Evolutionary conservation across 2,888 invertebrate genomes (phyloP).

Genomic region (Frankliniella fusca): DNA sequence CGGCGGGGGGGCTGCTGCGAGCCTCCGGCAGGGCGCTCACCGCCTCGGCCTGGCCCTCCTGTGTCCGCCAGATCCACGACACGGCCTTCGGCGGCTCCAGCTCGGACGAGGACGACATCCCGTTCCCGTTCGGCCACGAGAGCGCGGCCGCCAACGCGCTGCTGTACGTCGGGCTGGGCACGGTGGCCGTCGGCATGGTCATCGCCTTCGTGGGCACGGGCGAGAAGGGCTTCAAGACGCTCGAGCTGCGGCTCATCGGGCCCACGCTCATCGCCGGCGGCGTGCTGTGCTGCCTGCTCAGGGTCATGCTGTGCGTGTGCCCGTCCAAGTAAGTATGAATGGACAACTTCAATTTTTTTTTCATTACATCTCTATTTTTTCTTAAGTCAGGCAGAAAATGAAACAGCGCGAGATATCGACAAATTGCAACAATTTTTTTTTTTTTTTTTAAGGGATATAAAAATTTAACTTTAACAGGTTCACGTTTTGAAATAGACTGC

Average conservation of each 20-base stretch:
- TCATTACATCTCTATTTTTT: too few relatives aligned
- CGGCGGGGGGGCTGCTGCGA: not conserved
- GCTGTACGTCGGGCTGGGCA: slow-evolving; percentile 79
- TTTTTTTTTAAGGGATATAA: too few relatives aligned
- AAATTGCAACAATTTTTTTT: too few relatives aligned
- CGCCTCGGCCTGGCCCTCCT: not conserved
- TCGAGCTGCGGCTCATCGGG: slow-evolving; percentile 79
- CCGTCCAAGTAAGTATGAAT: slow-evolving; percentile 64
- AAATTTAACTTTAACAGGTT: too few relatives aligned
- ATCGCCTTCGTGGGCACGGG: slow-evolving; percentile 87
- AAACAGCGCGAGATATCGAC: too few relatives aligned
- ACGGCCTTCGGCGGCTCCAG: slow-evolving; percentile 75
- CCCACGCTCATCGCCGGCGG: slow-evolving; percentile 76
- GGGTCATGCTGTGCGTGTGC: slow-evolving; percentile 79
- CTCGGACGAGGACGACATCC: slow-evolving; percentile 54
- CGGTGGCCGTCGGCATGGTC: slow-evolving; percentile 76
- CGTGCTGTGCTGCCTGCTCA: slow-evolving; percentile 74
- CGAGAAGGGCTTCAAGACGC: slow-evolving; percentile 82
- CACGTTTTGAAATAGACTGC: too few relatives aligned
- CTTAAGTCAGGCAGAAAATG: too few relatives aligned
- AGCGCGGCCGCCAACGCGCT: slow-evolving; percentile 80
- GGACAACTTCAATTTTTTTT: too few relatives aligned
- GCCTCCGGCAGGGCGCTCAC: not conserved
- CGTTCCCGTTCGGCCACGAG: slow-evolving; percentile 50
- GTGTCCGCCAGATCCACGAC: slow-evolving; percentile 67